Conservation (phyloP, 1,140 invertebrate genomes). For the Drosophila pseudoobscura region DNA sequence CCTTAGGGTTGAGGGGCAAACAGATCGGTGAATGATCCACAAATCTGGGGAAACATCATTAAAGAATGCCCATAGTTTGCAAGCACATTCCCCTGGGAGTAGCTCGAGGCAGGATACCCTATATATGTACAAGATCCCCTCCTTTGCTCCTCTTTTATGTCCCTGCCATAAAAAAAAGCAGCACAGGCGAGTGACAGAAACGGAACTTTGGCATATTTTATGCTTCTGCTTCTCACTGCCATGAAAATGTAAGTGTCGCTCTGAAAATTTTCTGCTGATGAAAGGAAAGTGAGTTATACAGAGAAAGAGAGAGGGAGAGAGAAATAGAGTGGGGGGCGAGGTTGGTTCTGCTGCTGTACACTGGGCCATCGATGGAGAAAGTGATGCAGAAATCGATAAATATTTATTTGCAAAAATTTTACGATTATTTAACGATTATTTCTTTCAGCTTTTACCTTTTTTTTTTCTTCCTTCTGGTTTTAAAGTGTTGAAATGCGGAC, state of each 20-base stretch:
- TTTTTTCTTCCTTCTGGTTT: slow-evolving; percentile 6
- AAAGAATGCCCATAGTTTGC: slow-evolving; percentile 50
- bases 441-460: too few species aligned
- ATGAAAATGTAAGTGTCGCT: slow-evolving; percentile 79
- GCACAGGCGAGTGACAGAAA: slow-evolving; percentile 7
- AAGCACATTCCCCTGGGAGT: neutral
- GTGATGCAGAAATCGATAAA: slow-evolving; percentile 41
- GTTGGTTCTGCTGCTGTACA: slow-evolving; percentile 3
- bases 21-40: too few species aligned
- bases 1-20: too few species aligned
- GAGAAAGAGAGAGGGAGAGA: neutral
- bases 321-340: too few species aligned
- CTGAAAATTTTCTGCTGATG: slow-evolving; percentile 75
- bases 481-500: slow-evolving; percentile 6
- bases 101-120: neutral
- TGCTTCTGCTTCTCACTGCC: slow-evolving; percentile 48
- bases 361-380: slow-evolving; percentile 19
- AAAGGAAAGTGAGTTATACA: slow-evolving; percentile 74
- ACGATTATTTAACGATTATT: slow-evolving; percentile 15
- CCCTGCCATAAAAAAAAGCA: slow-evolving; percentile 40
- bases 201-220: slow-evolving; percentile 71
- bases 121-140: slow-evolving; percentile 5
- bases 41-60: too few species aligned
- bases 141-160: slow-evolving; percentile 50
- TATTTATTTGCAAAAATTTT: slow-evolving; percentile 41